Evolutionary conservation across 2,888 invertebrate species (phyloP).

Genomic region (Caenorhabditis macrosperma): DNA sequence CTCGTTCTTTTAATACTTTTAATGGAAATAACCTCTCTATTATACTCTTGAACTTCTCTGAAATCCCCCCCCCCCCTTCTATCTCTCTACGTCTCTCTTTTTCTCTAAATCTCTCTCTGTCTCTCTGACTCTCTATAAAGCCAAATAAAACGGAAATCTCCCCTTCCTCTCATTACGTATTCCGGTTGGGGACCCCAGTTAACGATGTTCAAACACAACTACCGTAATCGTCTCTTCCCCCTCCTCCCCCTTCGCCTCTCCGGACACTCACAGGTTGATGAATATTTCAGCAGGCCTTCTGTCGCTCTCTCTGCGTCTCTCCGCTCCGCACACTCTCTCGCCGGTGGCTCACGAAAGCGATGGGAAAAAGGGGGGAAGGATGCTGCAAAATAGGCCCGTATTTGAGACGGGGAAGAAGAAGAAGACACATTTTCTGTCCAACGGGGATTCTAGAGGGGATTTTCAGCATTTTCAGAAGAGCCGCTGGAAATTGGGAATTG

Average conservation of each 20-base stretch:
- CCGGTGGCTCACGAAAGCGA: too few relatives aligned
- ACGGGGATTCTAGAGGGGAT: not conserved
- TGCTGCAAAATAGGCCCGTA: not conserved
- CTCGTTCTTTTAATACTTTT: too few relatives aligned
- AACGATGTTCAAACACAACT: constrained; percentile 61
- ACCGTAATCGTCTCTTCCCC: constrained; percentile 53
- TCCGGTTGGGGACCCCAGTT: constrained; percentile 39
- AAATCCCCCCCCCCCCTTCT: too few relatives aligned
- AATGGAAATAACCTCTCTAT: too few relatives aligned
- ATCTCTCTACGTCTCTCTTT: too few relatives aligned
- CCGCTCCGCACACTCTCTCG: not conserved
- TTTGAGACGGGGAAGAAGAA: not conserved
- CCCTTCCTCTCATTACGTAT: not conserved
- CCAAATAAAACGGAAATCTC: too few relatives aligned
- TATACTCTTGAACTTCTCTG: too few relatives aligned
- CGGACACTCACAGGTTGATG: constrained; percentile 49
- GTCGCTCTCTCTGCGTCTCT: not conserved
- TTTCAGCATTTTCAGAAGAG: not conserved
- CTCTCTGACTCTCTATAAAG: too few relatives aligned
- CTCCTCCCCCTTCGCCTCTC: not conserved
- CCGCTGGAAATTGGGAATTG: not conserved
- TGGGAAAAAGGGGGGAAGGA: not conserved
- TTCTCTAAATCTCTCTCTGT: too few relatives aligned
- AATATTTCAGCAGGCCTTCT: constrained; percentile 45
- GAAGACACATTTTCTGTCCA: not conserved